Evolutionary conservation across 2,888 invertebrate species (phyloP), one percentile per base, ranked within the genome.

Genomic region (Terebella lapidaria): DNA sequence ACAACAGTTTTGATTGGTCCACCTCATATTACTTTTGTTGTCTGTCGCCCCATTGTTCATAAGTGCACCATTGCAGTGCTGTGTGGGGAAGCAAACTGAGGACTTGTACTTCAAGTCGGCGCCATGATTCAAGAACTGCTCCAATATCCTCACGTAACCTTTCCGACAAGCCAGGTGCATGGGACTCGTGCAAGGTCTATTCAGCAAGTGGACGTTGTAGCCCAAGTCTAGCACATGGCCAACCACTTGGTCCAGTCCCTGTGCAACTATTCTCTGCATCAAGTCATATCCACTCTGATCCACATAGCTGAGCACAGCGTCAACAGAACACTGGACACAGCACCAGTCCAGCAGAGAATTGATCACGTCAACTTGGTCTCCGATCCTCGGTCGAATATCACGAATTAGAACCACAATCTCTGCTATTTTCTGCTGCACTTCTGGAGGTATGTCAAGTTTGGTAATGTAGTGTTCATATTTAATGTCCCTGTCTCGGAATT

Each of bases 131-230:
- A 55, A 42, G 30, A 55, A 35, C 35, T 35, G 24, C 24, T 26
- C 10, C 5, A 35, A 24, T 20, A 55, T 55, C 24, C 35, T 5
- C 4, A 55, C 20, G 26, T 35, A 22, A n/a, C 42, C 35, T 5
- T 22, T 28, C 28, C 35, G 22, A n/a, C 55, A 55, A 1, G 55
- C 55, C 5, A 55, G 55, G 55, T 55, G 55, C 5, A 55, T 20
- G 1, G 55, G 55, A 22, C 55, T 35, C 35, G 55, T 25, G 24
- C 55, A 55, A 1, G 55, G 55, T 10, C 55, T 30, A 22, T 22
- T 3, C 49, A 49, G 5, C 49, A 49, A 24, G 18, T 24, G 30
- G 10, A 55, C 26, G 28, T 55, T 35, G 42, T 30, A 55, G n/a
- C 42, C 55, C 24, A 22, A 22, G 15, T 30, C 10, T 20, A 55